These are phyloP conservation scores for Leguminivora glycinivorella DNA, from an alignment of 1,140 invertebrate species.

Conservation along the genomic window DNA sequence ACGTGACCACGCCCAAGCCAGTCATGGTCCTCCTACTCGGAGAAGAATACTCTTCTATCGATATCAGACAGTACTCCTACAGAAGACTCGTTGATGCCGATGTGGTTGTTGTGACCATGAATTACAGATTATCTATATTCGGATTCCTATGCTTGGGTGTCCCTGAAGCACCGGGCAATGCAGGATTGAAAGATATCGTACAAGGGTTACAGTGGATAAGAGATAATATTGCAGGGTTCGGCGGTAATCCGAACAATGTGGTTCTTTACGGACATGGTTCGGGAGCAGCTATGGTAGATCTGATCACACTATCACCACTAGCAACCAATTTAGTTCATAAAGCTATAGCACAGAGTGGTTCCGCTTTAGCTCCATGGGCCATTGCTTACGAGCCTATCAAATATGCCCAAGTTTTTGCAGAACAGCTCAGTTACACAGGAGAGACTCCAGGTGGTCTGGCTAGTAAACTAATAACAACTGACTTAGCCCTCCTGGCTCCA, in stretches of 20 bases:
- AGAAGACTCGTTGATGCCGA: constrained; percentile 50
- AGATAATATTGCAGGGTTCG: constrained; percentile 82
- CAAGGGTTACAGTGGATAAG: constrained; percentile 82
- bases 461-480: constrained; percentile 41
- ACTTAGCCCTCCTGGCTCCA: constrained; percentile 43
- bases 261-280: constrained; percentile 82
- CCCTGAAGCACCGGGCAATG: constrained; percentile 80
- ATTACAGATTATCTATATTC: constrained; percentile 71
- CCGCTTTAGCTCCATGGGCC: constrained; percentile 83
- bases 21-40: constrained; percentile 64
- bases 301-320: constrained; percentile 83
- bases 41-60: constrained; percentile 54
- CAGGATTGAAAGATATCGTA: constrained; percentile 83
- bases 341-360: constrained; percentile 81
- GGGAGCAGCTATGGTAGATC: constrained; percentile 81
- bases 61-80: constrained; percentile 39
- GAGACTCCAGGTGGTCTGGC: constrained; percentile 49
- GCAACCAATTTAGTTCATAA: constrained; percentile 79
- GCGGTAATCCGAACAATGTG: constrained; percentile 82
- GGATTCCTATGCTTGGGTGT: constrained; percentile 83
- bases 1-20: constrained; percentile 53
- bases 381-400: constrained; percentile 79
- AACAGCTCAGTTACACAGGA: constrained; percentile 51
- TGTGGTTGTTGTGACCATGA: constrained; percentile 57
- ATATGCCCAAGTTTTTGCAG: constrained; percentile 55